A percentile compares a stretch with the other conserved stretches of the same genome.
These are phyloP conservation scores for Drosophila mayri DNA, from an alignment of 1,140 invertebrate genomes.

Conservation along the genomic window DNA sequence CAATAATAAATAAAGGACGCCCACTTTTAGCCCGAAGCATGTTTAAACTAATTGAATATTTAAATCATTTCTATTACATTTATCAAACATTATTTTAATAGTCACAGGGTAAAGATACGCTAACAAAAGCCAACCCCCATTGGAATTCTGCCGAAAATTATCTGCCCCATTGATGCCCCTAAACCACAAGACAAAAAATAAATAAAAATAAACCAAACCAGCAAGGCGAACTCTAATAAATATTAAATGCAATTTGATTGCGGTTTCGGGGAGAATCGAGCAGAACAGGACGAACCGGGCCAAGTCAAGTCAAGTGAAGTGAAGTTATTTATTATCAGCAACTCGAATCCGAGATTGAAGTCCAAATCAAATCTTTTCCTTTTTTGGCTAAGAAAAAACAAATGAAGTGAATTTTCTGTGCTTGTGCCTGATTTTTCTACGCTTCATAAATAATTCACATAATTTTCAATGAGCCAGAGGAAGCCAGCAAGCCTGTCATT, in stretches of 20 bases:
- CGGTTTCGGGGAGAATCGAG: conserved; percentile 45
- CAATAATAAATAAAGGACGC: not conserved
- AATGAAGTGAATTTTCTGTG: conserved; percentile 53
- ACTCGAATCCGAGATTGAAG: conserved; percentile 43
- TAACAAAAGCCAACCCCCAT: not conserved
- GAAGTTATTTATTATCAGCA: conserved; percentile 46
- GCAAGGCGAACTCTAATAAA: conserved; percentile 55
- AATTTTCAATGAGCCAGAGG: conserved; percentile 54
- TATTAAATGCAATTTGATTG: conserved; percentile 82
- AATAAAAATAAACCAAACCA: not conserved
- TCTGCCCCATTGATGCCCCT: conserved; percentile 33
- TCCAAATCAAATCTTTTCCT: conserved; percentile 27
- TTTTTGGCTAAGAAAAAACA: conserved; percentile 1
- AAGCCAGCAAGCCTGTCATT: conserved; percentile 19
- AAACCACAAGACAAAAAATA: conserved; percentile 10
- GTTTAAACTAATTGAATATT: conserved; percentile 14
- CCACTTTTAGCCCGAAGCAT: not conserved
- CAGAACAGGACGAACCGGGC: not conserved
- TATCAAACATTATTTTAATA: conserved; percentile 1
- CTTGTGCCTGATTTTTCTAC: conserved; percentile 36
- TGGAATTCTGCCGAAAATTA: conserved; percentile 9
- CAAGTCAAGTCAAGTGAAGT: conserved; percentile 17
- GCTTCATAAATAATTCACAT: conserved; percentile 70
- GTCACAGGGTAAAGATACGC: not conserved
- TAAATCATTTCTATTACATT: conserved; percentile 1